A percentile compares a stretch with the other conserved stretches of the same genome.
Conservation (phyloP, 2,113 vertebrate species). For the Mola mola region DNA sequence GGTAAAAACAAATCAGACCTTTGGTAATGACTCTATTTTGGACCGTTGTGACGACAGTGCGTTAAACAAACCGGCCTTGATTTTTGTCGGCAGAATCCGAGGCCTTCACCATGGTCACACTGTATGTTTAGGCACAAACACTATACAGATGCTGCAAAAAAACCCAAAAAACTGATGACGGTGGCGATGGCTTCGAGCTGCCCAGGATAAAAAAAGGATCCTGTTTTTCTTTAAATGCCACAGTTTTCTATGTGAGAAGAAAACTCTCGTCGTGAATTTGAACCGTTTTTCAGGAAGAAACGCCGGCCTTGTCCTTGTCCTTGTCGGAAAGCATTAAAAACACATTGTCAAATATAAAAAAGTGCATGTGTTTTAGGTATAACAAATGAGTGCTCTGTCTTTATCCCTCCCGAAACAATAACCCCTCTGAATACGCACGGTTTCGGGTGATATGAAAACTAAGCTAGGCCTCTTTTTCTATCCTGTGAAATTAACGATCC, state of each 20-base stretch:
- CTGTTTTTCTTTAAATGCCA: no score
- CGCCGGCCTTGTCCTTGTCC: conserved; percentile 51
- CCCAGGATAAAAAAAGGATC: no score
- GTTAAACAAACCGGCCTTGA: conserved; percentile 45
- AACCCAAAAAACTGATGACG: no score
- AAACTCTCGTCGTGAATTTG: conserved; percentile 38
- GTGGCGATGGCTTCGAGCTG: no score
- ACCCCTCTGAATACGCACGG: conserved; percentile 58
- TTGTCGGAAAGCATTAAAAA: no score
- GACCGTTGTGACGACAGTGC: conserved; percentile 47
- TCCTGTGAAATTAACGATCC: conserved; percentile 63
- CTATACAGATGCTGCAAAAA: conserved; percentile 38
- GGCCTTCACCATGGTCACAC: conserved; percentile 9
- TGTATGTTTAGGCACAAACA: conserved; percentile 58
- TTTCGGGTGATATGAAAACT: conserved; percentile 61
- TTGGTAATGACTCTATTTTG: conserved; percentile 50
- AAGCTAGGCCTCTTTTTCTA: conserved; percentile 48
- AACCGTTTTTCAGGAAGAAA: conserved; percentile 41
- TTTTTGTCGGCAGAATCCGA: conserved; percentile 26
- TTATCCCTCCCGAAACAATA: conserved; percentile 54
- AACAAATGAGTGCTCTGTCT: conserved; percentile 28
- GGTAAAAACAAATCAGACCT: conserved; percentile 59
- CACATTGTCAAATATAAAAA: conserved; percentile 58
- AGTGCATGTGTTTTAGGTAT: conserved; percentile 40
- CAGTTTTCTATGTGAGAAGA: no score